Evolutionary conservation across 2,113 vertebrate species (phyloP).

Genomic region (Plestiodon gilberti): DNA sequence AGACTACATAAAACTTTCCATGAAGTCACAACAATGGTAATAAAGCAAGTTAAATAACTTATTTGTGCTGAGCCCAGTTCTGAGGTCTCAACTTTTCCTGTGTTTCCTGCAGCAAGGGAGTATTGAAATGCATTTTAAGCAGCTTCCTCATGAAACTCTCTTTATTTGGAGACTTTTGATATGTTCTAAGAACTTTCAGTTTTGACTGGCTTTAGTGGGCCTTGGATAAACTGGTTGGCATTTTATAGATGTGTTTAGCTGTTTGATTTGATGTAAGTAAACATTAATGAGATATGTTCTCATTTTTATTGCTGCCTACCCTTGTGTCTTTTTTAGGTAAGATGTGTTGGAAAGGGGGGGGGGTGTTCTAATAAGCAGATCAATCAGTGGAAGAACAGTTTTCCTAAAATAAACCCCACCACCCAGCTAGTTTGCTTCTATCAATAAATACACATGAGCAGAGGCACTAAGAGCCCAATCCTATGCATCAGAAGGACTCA

Average conservation of each 20-base stretch:
- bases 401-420: no score
- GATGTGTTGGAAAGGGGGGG: no score
- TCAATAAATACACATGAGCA: no score
- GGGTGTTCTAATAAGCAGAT: no score
- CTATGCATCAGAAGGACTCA: no score
- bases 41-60: neutral
- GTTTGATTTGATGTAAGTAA: neutral
- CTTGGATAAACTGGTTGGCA: neutral
- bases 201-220: neutral
- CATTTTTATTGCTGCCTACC: neutral
- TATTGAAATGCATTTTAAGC: neutral
- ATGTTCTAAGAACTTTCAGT: neutral
- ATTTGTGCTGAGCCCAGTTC: neutral
- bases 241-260: neutral
- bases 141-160: neutral
- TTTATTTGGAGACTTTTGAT: neutral
- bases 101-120: neutral
- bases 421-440: no score
- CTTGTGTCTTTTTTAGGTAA: no score
- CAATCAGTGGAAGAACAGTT: no score
- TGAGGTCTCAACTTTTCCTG: neutral
- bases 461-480: no score
- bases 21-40: neutral
- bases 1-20: neutral
- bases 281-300: neutral